Base-by-base conservation (phyloP, 2,888 invertebrate species). In the Ophion ellenae region DNA sequence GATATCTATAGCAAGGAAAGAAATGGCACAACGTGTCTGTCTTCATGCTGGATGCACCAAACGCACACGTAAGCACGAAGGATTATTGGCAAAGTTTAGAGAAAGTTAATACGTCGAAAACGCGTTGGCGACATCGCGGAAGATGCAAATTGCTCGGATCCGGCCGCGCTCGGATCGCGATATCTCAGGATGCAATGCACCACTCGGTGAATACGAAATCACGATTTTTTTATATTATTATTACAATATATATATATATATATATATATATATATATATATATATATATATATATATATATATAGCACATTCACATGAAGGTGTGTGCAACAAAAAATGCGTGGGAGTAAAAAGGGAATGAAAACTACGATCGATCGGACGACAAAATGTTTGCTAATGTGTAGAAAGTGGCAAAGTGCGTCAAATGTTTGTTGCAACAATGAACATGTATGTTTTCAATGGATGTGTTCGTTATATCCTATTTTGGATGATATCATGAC, bases 61-160 rank as follows among this genome's bases (percentile, higher is more conserved):
- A 57, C 73, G 53, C 53, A 67, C 61, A 71, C 20, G 40, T 45
- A 70, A 14, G 71, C 24, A 32, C 70, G 24, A 28, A 17, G 47
- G 28, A 40, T 17, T 47, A 64, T 77, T 83, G 75, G 32, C 47
- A 71, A 69, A 61, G 77, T 70, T 81, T 74, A 69, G 86, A 86
- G 86, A 86, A 86, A 86, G 86, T 83, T 28, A 28, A 70, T 57
- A 78, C 67, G 63, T 79, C 83, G 79, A 59, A 59, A 79, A 71
- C 77, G 32, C 83, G 45, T 61, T 69, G 69, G 76, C 73, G 70
- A 83, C 83, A 83, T 86, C 81, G 47, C 80, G 83, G 77, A 85
- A 80, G 85, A 87, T 86, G 87, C 77, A 88, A 88, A 88, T 88
- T 87, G 76, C 76, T 83, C 63, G 53, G 57, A 87, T 88, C 86